These are phyloP conservation scores for Bufotes viridis DNA, from an alignment of 2,797 vertebrate genomes.

Conservation along the genomic window DNA sequence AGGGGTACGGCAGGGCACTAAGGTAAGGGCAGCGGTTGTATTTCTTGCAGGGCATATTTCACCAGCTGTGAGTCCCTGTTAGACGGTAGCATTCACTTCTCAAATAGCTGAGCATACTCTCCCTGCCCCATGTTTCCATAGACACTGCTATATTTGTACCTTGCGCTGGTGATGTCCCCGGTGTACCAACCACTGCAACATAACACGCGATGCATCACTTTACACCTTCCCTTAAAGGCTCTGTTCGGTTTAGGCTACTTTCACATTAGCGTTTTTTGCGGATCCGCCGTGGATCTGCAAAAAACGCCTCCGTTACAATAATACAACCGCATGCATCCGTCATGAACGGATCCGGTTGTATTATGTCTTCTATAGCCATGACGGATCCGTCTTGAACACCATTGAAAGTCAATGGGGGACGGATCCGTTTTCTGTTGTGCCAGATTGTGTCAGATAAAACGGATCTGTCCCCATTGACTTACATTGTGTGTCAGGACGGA, in stretches of 20 bases:
- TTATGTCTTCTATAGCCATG: too few relatives aligned
- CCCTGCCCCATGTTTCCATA: slow-evolving; percentile 54
- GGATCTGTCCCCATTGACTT: too few relatives aligned
- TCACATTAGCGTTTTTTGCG: too few relatives aligned
- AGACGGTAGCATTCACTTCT: background rate
- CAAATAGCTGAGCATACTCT: slow-evolving; percentile 31
- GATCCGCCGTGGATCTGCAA: too few relatives aligned
- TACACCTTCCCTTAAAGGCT: background rate
- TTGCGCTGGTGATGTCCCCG: slow-evolving; percentile 26
- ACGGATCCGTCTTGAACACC: too few relatives aligned
- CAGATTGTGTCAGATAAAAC: too few relatives aligned
- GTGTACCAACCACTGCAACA: slow-evolving; percentile 33
- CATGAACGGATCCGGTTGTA: too few relatives aligned
- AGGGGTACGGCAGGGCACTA: background rate
- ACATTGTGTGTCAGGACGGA: too few relatives aligned
- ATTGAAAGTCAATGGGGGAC: too few relatives aligned
- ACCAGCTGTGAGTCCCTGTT: background rate
- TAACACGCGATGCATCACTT: slow-evolving; percentile 50
- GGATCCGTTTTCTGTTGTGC: too few relatives aligned
- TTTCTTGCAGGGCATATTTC: background rate
- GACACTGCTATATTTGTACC: slow-evolving; percentile 57
- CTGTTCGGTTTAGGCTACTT: background rate
- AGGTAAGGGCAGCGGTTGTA: background rate
- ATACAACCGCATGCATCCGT: too few relatives aligned
- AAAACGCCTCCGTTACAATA: too few relatives aligned